Percentiles rank a stretch among this genome's conserved stretches.
phyloP scores from a whole-genome alignment of 1,140 invertebrate genomes.

The Piezodorus guildinii region DNA sequence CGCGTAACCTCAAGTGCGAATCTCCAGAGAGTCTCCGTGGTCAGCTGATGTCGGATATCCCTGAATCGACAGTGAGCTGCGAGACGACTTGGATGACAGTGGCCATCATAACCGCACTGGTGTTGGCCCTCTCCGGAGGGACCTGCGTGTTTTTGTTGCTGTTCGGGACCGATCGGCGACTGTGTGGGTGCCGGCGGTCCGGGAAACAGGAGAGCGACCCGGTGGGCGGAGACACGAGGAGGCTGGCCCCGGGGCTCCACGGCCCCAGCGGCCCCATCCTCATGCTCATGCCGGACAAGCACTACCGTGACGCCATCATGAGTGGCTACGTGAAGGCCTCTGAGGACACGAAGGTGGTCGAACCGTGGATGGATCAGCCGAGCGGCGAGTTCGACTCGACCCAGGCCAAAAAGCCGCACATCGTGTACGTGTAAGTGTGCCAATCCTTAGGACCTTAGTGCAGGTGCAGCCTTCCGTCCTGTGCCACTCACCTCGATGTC shows the following conservation, averaged over 20 bases:
- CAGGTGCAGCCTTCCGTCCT: not conserved
- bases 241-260: conserved; percentile 37
- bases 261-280: conserved; percentile 9
- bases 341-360: conserved; percentile 43
- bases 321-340: conserved; percentile 45
- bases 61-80: conserved; percentile 46
- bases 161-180: conserved; percentile 41
- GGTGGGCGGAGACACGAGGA: conserved; percentile 33
- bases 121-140: conserved; percentile 36
- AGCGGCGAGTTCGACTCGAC: conserved; percentile 13
- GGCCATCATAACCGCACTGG: conserved; percentile 41
- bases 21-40: conserved; percentile 40
- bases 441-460: too few relatives aligned
- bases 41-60: conserved; percentile 39
- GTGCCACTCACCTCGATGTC: not conserved
- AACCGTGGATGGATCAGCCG: conserved; percentile 39
- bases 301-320: conserved; percentile 34
- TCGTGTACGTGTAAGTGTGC: conserved; percentile 21
- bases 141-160: conserved; percentile 38
- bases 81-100: conserved; percentile 46
- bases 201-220: conserved; percentile 33
- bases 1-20: conserved; percentile 39
- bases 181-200: conserved; percentile 30
- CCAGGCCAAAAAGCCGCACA: conserved; percentile 20
- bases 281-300: conserved; percentile 27